Conservation (phyloP, 2,113 vertebrate species). For the Otocyon megalotis region DNA sequence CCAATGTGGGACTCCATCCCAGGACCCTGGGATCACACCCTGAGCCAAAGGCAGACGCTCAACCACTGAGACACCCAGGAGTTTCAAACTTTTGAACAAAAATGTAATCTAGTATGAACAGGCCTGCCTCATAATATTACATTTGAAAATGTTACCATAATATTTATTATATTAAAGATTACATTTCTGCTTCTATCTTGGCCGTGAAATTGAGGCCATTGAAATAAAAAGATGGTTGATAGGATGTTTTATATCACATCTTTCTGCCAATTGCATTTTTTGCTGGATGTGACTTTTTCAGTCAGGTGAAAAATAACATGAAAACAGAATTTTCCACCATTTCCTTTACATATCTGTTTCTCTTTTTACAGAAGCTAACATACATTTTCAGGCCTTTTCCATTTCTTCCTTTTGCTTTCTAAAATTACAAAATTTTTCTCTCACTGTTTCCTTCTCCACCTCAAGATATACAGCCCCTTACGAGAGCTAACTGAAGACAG, state of each 20-base stretch:
- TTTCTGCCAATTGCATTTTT: neutral
- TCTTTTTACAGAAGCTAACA: neutral
- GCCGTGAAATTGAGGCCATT: neutral
- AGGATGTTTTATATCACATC: neutral
- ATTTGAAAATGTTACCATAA: neutral
- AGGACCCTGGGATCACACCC: no score
- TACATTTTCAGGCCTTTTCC: neutral
- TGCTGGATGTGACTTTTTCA: neutral
- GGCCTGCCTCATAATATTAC: neutral
- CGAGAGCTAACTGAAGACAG: neutral
- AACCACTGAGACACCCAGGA: neutral
- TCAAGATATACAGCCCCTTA: neutral
- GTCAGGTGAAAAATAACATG: constrained; percentile 2
- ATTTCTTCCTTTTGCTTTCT: neutral
- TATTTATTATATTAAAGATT: neutral
- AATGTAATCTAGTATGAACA: neutral
- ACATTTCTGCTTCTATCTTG: neutral
- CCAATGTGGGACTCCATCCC: no score
- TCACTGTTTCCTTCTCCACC: neutral
- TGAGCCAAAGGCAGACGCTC: no score
- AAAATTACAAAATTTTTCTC: constrained; percentile 27
- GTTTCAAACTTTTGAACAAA: neutral
- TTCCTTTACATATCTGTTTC: neutral
- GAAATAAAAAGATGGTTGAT: neutral
- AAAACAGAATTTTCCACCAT: neutral